phyloP scores from a whole-genome alignment of 2,797 vertebrate genomes.

The Poecilia gillii region DNA sequence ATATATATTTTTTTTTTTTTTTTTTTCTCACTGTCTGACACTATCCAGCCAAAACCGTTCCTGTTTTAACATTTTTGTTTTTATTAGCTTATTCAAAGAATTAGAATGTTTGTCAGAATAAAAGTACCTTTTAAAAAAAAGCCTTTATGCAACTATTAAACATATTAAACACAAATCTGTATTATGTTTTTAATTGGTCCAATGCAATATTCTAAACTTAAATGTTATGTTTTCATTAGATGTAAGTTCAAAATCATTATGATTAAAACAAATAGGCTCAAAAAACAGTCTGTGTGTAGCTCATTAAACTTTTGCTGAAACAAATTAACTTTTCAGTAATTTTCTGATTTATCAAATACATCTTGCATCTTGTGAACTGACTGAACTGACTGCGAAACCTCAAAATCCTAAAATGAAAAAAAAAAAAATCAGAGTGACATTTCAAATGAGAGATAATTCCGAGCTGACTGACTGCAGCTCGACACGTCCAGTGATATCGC shows the following conservation, averaged over 20 bases:
- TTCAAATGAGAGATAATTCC: constrained; percentile 33
- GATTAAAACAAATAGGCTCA: not conserved
- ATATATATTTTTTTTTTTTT: too few species aligned
- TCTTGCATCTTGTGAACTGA: constrained; percentile 24
- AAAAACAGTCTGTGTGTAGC: not conserved
- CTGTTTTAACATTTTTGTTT: not conserved
- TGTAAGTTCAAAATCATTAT: not conserved
- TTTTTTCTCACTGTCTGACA: not conserved
- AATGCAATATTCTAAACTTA: not conserved
- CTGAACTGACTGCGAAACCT: constrained; percentile 6
- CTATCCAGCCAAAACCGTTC: not conserved
- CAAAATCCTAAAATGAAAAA: constrained; percentile 18
- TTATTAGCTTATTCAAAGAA: not conserved
- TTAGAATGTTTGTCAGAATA: not conserved
- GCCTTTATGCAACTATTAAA: not conserved
- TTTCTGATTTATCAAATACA: not conserved
- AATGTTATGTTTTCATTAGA: not conserved
- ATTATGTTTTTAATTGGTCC: not conserved
- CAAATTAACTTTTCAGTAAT: not conserved
- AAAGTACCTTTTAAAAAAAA: not conserved
- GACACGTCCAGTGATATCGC: constrained; percentile 16
- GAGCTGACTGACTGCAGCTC: constrained; percentile 21
- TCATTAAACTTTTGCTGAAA: not conserved
- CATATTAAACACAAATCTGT: not conserved
- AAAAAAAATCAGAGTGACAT: constrained; percentile 7